Base-by-base conservation (phyloP, 2,888 invertebrate species). In the Chymomyza fuscimana region DNA sequence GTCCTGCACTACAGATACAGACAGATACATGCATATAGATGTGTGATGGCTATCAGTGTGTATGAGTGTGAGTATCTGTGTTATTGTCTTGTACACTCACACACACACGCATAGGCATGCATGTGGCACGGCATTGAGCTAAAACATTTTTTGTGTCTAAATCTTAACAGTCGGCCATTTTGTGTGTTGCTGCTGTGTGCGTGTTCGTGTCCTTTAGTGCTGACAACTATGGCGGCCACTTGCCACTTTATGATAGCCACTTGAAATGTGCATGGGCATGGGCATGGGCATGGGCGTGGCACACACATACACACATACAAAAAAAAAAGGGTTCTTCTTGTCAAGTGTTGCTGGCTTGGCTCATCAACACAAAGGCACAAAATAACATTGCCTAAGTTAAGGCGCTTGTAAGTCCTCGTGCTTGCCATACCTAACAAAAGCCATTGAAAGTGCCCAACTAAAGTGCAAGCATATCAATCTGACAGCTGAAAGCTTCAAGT, bases 131-230 rank as follows among this genome's bases (percentile, higher is more conserved):
- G 22, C 58, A 25, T 58, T 58, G 54, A 19, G 22, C 22, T 67
- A 64, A 58, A 52, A 62, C 74, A 70, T 62, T 54, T 74, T 74
- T 62, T 70, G 76, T 83, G 83, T 65, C 76, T 67, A 83, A 82
- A 84, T 80, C 82, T 82, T 77, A 70, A 81, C 76, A 66, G 79
- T 70, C 76, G 77, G 77, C 80, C 82, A 79, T 82, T 82, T 81
- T 76, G 58, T 76, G 71, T 64, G 71, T 63, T 66, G 71, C 61
- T 7, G 63, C 67, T 79, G 54, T 54, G 54, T 19, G 54, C 15
- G 16, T 5, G 32, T 32, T 32, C 32, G 9, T 51, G 51, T 51
- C 32, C 32, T 32, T 32, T 32, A 32, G 32, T 46, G 40, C 40
- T 46, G 40, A 46, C 40, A 46, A 12, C 79, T 78, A 74, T 79